phyloP scores from a whole-genome alignment of 2,797 vertebrate genomes.

The Furcifer pardalis region DNA sequence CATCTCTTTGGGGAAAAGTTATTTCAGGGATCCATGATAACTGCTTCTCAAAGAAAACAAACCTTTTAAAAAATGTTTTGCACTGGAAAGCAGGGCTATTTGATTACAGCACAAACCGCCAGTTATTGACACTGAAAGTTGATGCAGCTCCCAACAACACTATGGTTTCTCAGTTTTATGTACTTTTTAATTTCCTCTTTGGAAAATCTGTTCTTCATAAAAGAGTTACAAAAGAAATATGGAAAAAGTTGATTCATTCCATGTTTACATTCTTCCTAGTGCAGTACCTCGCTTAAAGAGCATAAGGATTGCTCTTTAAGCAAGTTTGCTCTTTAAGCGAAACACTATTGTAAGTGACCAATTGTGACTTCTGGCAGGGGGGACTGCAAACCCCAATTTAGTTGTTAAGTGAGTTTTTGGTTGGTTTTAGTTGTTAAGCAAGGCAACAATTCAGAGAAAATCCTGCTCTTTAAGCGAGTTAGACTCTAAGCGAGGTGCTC shows the following conservation, averaged over 20 bases:
- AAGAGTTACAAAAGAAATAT: constrained; percentile 83
- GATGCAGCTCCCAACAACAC: constrained; percentile 85
- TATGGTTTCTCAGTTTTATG: constrained; percentile 85
- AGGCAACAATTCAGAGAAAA: no score
- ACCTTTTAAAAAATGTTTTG: constrained; percentile 75
- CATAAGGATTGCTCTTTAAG: no score
- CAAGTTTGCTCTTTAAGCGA: no score
- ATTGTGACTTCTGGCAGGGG: no score
- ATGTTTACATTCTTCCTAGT: constrained; percentile 85
- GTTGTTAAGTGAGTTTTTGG: no score
- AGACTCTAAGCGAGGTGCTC: no score
- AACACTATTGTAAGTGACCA: no score
- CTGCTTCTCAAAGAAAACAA: constrained; percentile 75
- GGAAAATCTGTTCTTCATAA: constrained; percentile 98
- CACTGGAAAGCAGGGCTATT: constrained; percentile 74
- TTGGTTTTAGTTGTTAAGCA: no score
- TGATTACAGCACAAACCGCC: constrained; percentile 72
- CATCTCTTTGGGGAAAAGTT: constrained; percentile 75
- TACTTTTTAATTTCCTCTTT: constrained; percentile 94
- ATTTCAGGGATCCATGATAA: constrained; percentile 79
- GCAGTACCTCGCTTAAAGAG: no score
- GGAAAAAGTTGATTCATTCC: constrained; percentile 88
- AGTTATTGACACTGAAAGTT: constrained; percentile 78
- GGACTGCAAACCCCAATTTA: no score
- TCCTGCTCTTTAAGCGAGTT: no score